Percentiles rank a stretch among this genome's conserved stretches.
Conservation (phyloP, 2,888 invertebrate genomes). For the Eupithecia vulgata region DNA sequence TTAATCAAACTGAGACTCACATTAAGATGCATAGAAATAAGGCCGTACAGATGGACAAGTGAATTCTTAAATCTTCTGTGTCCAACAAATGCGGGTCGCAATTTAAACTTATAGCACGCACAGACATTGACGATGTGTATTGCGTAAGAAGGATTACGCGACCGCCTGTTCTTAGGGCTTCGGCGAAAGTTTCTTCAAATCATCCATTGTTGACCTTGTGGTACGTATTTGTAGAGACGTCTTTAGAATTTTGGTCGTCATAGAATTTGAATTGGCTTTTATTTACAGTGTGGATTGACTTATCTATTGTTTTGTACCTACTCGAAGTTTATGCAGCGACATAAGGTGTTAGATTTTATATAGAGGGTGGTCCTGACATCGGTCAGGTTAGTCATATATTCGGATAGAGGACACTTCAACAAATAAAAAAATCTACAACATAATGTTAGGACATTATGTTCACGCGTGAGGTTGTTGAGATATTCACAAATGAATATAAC, state of each 20-base stretch:
- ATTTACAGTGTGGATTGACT: neutral
- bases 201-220: conserved; percentile 19
- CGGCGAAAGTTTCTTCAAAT: conserved; percentile 25
- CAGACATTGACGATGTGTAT: conserved; percentile 60
- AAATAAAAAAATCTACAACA: no score
- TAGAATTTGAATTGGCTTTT: neutral
- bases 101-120: conserved; percentile 65
- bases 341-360: no score
- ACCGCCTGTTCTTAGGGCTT: conserved; percentile 33
- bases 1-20: neutral
- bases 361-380: no score
- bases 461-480: no score
- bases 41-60: neutral
- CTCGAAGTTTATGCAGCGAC: no score
- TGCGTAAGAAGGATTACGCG: conserved; percentile 66
- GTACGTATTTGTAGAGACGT: neutral
- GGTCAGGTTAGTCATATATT: no score
- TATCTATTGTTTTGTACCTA: neutral
- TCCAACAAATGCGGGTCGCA: conserved; percentile 64
- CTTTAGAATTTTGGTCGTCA: neutral
- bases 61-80: conserved; percentile 9
- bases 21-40: neutral
- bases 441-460: no score
- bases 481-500: no score
- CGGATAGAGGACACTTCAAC: no score